Evolutionary conservation across 2,888 invertebrate genomes (phyloP).

Genomic region (Aporophyla lueneburgensis): DNA sequence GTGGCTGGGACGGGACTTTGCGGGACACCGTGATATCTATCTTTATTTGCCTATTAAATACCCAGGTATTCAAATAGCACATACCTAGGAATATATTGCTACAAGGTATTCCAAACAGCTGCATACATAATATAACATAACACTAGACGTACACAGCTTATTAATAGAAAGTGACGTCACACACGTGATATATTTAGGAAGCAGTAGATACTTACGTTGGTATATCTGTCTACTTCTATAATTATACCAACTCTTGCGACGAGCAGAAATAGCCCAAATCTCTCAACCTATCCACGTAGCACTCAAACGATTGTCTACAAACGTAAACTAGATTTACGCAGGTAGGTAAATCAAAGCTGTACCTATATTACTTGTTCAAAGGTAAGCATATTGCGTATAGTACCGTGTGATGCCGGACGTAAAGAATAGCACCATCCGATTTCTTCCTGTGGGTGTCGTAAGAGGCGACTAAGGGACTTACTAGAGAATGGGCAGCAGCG

Average conservation of each 20-base stretch:
- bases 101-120: conserved; percentile 54
- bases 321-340: conserved; percentile 29
- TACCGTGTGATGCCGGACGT: too few relatives aligned
- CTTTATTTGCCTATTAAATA: too few relatives aligned
- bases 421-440: too few relatives aligned
- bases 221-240: conserved; percentile 81
- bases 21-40: neutral
- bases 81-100: conserved; percentile 1
- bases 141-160: conserved; percentile 58
- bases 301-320: conserved; percentile 57
- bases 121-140: conserved; percentile 54
- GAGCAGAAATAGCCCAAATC: conserved; percentile 77
- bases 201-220: conserved; percentile 73
- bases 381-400: too few relatives aligned
- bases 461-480: too few relatives aligned
- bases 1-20: neutral
- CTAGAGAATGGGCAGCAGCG: too few relatives aligned
- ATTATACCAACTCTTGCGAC: conserved; percentile 80
- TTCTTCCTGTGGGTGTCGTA: too few relatives aligned
- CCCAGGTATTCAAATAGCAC: conserved; percentile 6
- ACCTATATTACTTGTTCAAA: neutral
- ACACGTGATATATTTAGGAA: conserved; percentile 77
- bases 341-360: conserved; percentile 12
- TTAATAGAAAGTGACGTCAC: conserved; percentile 75
- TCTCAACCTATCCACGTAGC: conserved; percentile 63